These are phyloP conservation scores for Erebia epiphron DNA, from an alignment of 2,888 invertebrate genomes.

Conservation along the genomic window DNA sequence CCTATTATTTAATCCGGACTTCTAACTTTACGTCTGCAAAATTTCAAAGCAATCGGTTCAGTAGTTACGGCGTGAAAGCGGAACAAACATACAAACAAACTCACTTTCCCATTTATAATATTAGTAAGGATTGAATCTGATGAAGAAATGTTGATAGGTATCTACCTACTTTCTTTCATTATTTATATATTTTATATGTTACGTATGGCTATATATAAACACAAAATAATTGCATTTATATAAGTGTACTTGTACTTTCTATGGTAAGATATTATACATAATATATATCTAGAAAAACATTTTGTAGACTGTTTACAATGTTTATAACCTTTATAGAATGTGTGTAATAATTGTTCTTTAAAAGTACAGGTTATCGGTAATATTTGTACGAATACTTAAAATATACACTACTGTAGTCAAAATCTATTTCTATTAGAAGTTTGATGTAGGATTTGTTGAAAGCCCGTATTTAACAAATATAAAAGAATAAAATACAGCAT, in stretches of 20 bases:
- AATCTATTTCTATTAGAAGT: slow-evolving; percentile 40
- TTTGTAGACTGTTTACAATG: slow-evolving; percentile 43
- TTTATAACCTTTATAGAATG: slow-evolving; percentile 36
- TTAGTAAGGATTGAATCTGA: too few relatives aligned
- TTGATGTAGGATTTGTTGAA: slow-evolving; percentile 50
- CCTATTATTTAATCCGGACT: too few relatives aligned
- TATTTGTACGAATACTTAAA: slow-evolving; percentile 49
- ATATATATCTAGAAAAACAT: slow-evolving; percentile 2
- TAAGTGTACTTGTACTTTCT: not conserved
- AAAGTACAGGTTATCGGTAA: slow-evolving; percentile 19
- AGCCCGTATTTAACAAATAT: slow-evolving; percentile 23
- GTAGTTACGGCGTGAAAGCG: too few relatives aligned
- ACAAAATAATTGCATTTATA: not conserved
- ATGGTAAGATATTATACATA: not conserved
- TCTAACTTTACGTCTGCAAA: too few relatives aligned
- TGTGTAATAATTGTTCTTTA: slow-evolving; percentile 27
- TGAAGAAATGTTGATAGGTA: too few relatives aligned
- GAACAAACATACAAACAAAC: too few relatives aligned
- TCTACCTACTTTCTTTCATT: too few relatives aligned
- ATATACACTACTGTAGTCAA: slow-evolving; percentile 28
- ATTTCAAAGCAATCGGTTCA: too few relatives aligned
- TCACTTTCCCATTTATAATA: too few relatives aligned
- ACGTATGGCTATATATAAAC: too few relatives aligned
- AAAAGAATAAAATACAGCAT: slow-evolving; percentile 19
- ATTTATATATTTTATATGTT: too few relatives aligned